Base-by-base conservation (phyloP, 2,797 vertebrate genomes). In the Phoebastria nigripes region DNA sequence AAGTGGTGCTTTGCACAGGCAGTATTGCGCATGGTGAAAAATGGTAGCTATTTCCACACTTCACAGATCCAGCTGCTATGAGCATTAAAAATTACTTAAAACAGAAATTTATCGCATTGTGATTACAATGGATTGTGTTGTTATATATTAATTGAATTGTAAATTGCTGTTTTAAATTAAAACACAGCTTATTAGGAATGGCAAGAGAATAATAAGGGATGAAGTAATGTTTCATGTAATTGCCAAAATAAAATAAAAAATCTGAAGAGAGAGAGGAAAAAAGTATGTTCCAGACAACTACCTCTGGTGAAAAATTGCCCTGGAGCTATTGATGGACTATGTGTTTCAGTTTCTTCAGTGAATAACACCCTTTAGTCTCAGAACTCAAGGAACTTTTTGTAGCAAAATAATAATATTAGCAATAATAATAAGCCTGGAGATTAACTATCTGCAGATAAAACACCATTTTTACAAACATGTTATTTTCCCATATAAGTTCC, bases 81-180 rank as follows among this genome's bases (percentile, higher is more conserved):
- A 97, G 96, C 97, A 97, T 97, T 98, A 98, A 98, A 98, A 98
- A 98, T 98, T 97, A 98, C 97, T 98, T 98, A 98, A 97, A 98
- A 97, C 95, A 97, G 96, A 97, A 97, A 98, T 97, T 96, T 97
- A 97, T 98, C 56, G 92, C 95, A 85, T 90, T 92, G 89, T 93
- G 96, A 97, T 97, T 97, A 94, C 97, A 96, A 97, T 97, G 93
- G 96, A 97, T 97, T 97, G 85, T 97, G 97, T 97, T 97, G 96
- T 94, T 94, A 96, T 96, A 97, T 98, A 98, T 98, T 97, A 97
- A 97, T 96, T 98, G 96, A 97, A 93, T 83, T 94, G 95, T 96
- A 97, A 98, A 97, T 97, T 97, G 97, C 97, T 95, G 94, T 96
- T 98, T 98, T 98, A 98, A 97, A 98, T 98, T 98, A 98, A 98